phyloP scores from a whole-genome alignment of 2,113 vertebrate genomes.

The Hiodon tergisus region DNA sequence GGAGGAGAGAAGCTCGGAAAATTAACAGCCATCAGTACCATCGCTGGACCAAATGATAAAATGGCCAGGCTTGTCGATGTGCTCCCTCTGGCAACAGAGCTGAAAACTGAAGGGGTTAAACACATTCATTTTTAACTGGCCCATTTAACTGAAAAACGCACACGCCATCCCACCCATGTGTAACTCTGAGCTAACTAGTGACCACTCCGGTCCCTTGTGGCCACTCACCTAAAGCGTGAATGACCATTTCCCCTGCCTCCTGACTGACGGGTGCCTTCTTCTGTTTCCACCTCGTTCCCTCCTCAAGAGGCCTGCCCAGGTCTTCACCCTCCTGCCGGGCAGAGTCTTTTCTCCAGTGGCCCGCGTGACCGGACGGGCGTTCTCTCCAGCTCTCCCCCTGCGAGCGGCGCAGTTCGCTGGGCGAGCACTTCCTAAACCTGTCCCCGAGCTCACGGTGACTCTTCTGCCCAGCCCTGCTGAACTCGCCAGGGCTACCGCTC shows the following conservation, averaged over 20 bases:
- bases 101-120: no score
- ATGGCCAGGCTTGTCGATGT: no score
- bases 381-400: conserved; percentile 72
- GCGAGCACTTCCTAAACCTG: conserved; percentile 60
- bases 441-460: conserved; percentile 66
- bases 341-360: conserved; percentile 56
- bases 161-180: background rate
- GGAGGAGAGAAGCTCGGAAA: background rate
- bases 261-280: conserved; percentile 48
- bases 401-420: conserved; percentile 53
- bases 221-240: conserved; percentile 56
- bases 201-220: background rate
- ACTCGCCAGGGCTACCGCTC: conserved; percentile 60
- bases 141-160: no score
- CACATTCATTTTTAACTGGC: no score
- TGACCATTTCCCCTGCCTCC: conserved; percentile 48
- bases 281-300: conserved; percentile 30
- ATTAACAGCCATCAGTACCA: background rate
- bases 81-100: no score
- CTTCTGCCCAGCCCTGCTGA: conserved; percentile 62
- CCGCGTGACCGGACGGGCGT: conserved; percentile 45
- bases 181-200: background rate
- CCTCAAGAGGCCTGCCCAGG: conserved; percentile 40
- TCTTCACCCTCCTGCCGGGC: conserved; percentile 57
- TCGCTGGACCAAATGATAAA: background rate